Evolutionary conservation across 2,797 vertebrate species (phyloP).

Genomic region (Pseudopleuronectes americanus): DNA sequence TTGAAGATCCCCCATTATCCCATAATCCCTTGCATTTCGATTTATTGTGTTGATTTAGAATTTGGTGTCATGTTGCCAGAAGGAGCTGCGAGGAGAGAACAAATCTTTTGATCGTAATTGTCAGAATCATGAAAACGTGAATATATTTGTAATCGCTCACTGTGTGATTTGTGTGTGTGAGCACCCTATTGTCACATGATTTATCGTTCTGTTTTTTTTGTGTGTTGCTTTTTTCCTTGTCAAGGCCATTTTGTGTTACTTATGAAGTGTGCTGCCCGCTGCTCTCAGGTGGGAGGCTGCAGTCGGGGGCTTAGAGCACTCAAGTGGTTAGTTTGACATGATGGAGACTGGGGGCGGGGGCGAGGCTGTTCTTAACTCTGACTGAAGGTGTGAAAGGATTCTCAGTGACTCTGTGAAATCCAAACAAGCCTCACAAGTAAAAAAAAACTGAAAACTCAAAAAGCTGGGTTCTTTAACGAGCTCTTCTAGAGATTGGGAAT

Average conservation of each 20-base stretch:
- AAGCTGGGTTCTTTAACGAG: neutral
- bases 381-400: conserved; percentile 11
- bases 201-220: conserved; percentile 41
- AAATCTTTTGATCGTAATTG: neutral
- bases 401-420: neutral
- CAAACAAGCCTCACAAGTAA: neutral
- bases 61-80: neutral
- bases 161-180: conserved; percentile 3
- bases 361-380: conserved; percentile 10
- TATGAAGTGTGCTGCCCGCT: conserved; percentile 53
- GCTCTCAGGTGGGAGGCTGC: conserved; percentile 30
- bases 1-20: no score
- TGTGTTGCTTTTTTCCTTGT: no score
- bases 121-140: no score
- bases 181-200: no score
- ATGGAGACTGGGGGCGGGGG: neutral
- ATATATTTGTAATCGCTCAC: no score
- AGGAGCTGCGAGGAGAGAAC: neutral
- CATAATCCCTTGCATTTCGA: no score
- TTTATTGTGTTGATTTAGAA: neutral
- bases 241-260: conserved; percentile 22
- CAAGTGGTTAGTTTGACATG: conserved; percentile 38
- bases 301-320: conserved; percentile 46
- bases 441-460: conserved; percentile 9
- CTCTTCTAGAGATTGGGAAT: no score